Conservation (phyloP, 2,113 vertebrate genomes). For the Rhinopomastus cyanomelas region DNA sequence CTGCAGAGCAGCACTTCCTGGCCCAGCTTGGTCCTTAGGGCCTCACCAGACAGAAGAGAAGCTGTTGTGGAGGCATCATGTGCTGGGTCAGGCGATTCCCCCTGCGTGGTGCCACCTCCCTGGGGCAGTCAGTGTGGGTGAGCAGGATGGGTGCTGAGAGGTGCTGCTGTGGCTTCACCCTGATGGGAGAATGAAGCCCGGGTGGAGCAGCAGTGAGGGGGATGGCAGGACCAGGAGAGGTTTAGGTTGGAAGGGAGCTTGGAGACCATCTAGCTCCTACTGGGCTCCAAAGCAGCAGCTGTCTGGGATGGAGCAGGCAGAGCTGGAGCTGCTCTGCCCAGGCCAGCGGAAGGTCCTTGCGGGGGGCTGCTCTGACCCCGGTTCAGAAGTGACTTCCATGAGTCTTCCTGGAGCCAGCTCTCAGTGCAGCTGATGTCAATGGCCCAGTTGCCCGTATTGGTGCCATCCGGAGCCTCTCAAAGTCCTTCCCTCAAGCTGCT, state of each 20-base stretch:
- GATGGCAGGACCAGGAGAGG: too few relatives aligned
- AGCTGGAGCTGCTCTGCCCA: not conserved
- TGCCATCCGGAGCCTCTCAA: not conserved
- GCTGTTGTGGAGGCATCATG: fast-evolving
- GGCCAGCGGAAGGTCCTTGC: fast-evolving
- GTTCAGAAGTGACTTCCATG: not conserved
- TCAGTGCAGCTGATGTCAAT: not conserved
- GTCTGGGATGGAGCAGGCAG: not conserved
- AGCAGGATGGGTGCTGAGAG: not conserved
- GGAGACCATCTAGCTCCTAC: not conserved
- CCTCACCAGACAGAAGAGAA: not conserved
- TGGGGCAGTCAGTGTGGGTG: fast-evolving
- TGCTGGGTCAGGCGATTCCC: not conserved
- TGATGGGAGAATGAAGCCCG: not conserved
- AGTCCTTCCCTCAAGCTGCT: not conserved
- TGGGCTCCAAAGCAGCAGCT: fast-evolving
- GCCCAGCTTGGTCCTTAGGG: not conserved
- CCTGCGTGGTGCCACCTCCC: not conserved
- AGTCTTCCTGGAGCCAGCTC: not conserved
- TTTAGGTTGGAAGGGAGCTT: too few relatives aligned
- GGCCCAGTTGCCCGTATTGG: not conserved
- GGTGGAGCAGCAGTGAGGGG: not conserved
- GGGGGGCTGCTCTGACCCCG: not conserved
- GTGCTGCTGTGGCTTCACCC: not conserved
- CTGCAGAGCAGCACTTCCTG: not conserved